These are phyloP conservation scores for Onchidella celtica DNA, from an alignment of 2,888 invertebrate species.

Conservation along the genomic window DNA sequence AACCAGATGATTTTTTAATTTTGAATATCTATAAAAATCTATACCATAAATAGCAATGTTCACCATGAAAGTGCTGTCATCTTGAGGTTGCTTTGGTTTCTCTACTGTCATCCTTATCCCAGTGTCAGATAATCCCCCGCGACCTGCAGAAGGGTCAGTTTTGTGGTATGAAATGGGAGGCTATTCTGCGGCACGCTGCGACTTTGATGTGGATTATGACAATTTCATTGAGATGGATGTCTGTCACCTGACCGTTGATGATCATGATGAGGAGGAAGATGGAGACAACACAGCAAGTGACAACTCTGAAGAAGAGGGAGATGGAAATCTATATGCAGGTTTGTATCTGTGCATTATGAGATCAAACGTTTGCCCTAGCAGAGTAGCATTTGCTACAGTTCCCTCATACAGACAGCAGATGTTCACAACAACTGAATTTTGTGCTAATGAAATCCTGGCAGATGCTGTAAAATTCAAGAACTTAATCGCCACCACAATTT, in stretches of 20 bases:
- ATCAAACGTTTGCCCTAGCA: background rate
- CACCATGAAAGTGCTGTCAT: too few relatives aligned
- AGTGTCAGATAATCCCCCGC: conserved; percentile 86
- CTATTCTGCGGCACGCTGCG: conserved; percentile 91
- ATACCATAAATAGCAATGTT: too few relatives aligned
- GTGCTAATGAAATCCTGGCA: too few relatives aligned
- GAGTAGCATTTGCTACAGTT: background rate
- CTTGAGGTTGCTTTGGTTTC: too few relatives aligned
- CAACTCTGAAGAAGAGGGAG: conserved; percentile 40
- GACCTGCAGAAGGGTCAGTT: conserved; percentile 77
- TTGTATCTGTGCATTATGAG: background rate
- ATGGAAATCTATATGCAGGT: background rate
- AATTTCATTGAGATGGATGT: conserved; percentile 89
- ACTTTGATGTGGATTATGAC: conserved; percentile 92
- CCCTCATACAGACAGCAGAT: too few relatives aligned
- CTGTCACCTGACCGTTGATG: conserved; percentile 79
- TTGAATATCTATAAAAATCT: too few relatives aligned
- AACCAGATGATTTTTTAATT: too few relatives aligned
- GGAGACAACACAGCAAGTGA: conserved; percentile 52
- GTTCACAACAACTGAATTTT: too few relatives aligned
- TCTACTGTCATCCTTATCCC: too few relatives aligned
- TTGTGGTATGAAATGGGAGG: conserved; percentile 83
- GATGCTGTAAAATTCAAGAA: too few relatives aligned
- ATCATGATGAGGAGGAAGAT: conserved; percentile 68
- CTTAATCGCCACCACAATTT: too few relatives aligned